Evolutionary conservation across 1,140 invertebrate genomes (phyloP).

Genomic region (Drosophila kanapiae): DNA sequence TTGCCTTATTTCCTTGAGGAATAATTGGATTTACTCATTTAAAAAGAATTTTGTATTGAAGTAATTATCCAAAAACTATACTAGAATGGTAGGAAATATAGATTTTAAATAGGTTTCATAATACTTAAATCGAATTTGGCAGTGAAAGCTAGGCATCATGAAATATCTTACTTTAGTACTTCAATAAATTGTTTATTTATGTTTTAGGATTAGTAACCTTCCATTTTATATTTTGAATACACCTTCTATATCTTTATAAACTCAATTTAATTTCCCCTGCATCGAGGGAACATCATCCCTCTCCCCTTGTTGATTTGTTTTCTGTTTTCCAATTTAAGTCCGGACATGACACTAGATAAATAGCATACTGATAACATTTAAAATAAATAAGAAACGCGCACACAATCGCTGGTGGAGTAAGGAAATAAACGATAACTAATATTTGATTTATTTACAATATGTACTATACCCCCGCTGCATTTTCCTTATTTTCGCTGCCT

Average conservation of each 20-base stretch:
- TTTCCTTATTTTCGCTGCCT: constrained; percentile 43
- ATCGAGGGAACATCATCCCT: neutral
- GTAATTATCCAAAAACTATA: too few relatives aligned
- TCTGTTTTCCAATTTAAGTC: constrained; percentile 15
- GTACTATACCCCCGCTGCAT: constrained; percentile 35
- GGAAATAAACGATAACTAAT: constrained; percentile 54
- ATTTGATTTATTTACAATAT: constrained; percentile 76
- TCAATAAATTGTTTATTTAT: too few relatives aligned
- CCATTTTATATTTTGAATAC: neutral
- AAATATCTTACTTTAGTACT: rapidly evolving
- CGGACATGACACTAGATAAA: constrained; percentile 24
- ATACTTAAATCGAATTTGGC: neutral
- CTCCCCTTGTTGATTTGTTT: neutral
- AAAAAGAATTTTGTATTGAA: neutral
- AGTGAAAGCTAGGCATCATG: too few relatives aligned
- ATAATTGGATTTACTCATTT: neutral
- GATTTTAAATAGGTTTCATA: neutral
- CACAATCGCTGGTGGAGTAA: neutral
- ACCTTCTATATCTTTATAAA: neutral
- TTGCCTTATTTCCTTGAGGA: neutral
- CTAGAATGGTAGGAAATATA: neutral
- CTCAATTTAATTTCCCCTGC: neutral
- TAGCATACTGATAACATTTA: constrained; percentile 30
- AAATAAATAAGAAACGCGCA: constrained; percentile 30
- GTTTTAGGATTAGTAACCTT: neutral